Evolutionary conservation across 2,797 vertebrate species (phyloP).

Genomic region (Sebastes kiyomatsui): DNA sequence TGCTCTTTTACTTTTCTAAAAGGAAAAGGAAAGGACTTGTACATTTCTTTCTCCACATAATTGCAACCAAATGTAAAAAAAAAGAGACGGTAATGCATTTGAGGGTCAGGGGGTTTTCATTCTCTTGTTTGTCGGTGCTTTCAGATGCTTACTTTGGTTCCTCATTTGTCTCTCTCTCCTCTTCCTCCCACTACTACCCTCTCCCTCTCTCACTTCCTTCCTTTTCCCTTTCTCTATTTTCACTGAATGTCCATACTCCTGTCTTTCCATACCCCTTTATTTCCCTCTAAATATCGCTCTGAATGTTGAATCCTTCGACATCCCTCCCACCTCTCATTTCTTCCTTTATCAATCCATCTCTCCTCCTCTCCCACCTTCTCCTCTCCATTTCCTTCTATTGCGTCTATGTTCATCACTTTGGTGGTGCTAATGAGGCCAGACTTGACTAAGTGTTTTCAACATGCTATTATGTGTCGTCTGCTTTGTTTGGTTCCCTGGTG

Average conservation of each 20-base stretch:
- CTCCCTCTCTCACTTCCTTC: neutral
- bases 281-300: neutral
- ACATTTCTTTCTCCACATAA: neutral
- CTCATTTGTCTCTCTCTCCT: no score
- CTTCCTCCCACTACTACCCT: neutral
- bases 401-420: conserved; percentile 52
- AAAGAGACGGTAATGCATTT: neutral
- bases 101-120: neutral
- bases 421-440: conserved; percentile 56
- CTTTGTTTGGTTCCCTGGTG: conserved; percentile 49
- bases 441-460: conserved; percentile 55
- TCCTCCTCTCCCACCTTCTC: conserved; percentile 34
- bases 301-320: neutral
- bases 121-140: neutral
- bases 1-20: neutral
- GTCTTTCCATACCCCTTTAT: neutral
- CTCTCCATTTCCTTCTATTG: conserved; percentile 34
- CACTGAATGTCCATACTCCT: neutral
- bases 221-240: neutral
- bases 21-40: neutral
- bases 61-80: neutral
- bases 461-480: conserved; percentile 47
- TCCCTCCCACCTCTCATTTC: neutral
- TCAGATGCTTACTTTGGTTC: neutral
- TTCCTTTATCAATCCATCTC: conserved; percentile 4